These are phyloP conservation scores for Trichomalopsis sarcophagae DNA, from an alignment of 1,140 invertebrate genomes.

Conservation along the genomic window DNA sequence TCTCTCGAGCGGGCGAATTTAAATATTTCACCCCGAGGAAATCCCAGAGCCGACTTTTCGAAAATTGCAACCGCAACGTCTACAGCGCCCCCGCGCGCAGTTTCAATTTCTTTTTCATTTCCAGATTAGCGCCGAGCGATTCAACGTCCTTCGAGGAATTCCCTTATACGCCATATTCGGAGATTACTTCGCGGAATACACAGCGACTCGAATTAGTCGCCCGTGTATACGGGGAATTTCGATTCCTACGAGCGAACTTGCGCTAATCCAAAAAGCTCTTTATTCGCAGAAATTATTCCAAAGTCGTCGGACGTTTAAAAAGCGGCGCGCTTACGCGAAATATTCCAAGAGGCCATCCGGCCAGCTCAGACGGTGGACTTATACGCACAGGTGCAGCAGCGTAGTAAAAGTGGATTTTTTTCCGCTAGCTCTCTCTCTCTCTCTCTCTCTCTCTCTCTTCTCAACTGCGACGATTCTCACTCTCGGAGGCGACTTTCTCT, in stretches of 20 bases:
- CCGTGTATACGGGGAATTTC: background rate
- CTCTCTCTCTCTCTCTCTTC: background rate
- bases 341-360: background rate
- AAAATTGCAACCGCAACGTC: background rate
- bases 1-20: background rate
- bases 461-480: conserved; percentile 7
- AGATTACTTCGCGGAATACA: background rate
- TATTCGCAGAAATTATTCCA: background rate
- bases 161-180: background rate
- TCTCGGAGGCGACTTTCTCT: conserved; percentile 12
- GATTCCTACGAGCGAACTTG: background rate
- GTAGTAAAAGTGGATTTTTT: conserved; percentile 14
- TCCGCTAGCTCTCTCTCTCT: background rate
- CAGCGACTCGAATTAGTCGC: background rate
- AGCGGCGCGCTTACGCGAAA: background rate
- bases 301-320: background rate
- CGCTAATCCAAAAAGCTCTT: background rate
- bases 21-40: background rate
- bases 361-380: background rate
- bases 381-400: background rate
- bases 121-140: background rate
- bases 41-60: background rate
- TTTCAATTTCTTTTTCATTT: background rate
- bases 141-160: background rate
- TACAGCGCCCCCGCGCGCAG: background rate